phyloP scores from a whole-genome alignment of 2,888 invertebrate genomes.

The Drosophila sordidula region DNA sequence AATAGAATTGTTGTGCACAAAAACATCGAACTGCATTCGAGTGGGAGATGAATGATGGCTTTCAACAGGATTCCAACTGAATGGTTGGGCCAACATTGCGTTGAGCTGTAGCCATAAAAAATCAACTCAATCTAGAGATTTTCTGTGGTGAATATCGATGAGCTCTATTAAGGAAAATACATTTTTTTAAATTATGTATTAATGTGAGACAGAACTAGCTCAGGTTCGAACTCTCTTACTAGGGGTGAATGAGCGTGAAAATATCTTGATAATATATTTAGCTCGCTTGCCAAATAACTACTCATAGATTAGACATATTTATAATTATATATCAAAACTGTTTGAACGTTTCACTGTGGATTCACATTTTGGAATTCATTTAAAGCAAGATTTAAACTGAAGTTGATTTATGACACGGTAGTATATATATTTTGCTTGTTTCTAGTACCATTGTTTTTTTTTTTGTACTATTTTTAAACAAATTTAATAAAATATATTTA shows the following conservation, averaged over 20 bases:
- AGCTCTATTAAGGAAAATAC: neutral
- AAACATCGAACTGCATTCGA: slow-evolving; percentile 54
- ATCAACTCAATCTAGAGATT: neutral
- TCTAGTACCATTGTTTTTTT: neutral
- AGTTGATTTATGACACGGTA: neutral
- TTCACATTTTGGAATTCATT: neutral
- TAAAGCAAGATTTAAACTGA: neutral
- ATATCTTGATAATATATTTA: too few relatives aligned
- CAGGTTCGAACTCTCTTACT: neutral
- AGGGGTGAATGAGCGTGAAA: too few relatives aligned
- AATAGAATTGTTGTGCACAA: slow-evolving; percentile 69
- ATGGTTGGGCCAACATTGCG: slow-evolving; percentile 25
- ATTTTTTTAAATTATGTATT: neutral
- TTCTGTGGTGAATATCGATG: neutral
- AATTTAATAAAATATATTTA: too few relatives aligned
- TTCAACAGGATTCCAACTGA: slow-evolving; percentile 48
- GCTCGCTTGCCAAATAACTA: too few relatives aligned
- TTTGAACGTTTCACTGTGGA: too few relatives aligned
- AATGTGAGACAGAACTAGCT: too few relatives aligned
- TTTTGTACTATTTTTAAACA: too few relatives aligned
- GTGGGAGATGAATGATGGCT: slow-evolving; percentile 58
- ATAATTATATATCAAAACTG: too few relatives aligned
- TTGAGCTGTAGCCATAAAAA: slow-evolving; percentile 13
- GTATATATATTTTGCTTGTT: neutral
- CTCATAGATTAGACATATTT: too few relatives aligned